Conservation (phyloP, 2,113 vertebrate species). For the Ailuropoda melanoleuca region DNA sequence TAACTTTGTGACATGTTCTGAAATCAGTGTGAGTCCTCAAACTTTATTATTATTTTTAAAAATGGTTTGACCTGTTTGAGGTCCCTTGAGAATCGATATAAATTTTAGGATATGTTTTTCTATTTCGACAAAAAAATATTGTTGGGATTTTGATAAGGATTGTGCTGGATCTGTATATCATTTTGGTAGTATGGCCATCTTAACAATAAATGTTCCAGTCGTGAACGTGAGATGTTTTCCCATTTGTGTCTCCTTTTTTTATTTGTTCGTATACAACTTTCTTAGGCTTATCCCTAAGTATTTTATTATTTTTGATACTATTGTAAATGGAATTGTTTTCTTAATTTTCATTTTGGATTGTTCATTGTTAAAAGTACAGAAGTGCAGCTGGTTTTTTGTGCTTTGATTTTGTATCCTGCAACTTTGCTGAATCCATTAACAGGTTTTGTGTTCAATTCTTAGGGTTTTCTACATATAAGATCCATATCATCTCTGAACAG, state of each 20-base stretch:
- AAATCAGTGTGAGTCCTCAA: background rate
- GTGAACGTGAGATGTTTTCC: background rate
- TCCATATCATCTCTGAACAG: no score
- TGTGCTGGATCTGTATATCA: background rate
- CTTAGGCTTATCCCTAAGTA: background rate
- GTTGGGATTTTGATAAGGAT: background rate
- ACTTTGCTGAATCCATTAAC: background rate
- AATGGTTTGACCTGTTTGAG: background rate
- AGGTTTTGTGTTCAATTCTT: background rate
- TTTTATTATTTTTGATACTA: background rate
- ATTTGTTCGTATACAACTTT: background rate
- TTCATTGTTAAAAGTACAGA: background rate
- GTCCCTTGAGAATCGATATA: background rate
- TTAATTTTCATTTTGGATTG: background rate
- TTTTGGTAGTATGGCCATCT: background rate
- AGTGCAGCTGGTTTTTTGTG: background rate
- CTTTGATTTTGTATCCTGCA: background rate
- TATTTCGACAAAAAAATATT: background rate
- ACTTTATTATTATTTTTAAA: background rate
- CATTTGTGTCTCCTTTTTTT: background rate
- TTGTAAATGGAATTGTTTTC: background rate
- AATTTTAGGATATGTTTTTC: constrained; percentile 6
- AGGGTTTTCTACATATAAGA: background rate
- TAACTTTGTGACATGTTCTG: background rate
- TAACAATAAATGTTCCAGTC: background rate